Evolutionary conservation across 2,113 vertebrate species (phyloP), one percentile per base, ranked within the genome.

Genomic region (Fregata magnificens): DNA sequence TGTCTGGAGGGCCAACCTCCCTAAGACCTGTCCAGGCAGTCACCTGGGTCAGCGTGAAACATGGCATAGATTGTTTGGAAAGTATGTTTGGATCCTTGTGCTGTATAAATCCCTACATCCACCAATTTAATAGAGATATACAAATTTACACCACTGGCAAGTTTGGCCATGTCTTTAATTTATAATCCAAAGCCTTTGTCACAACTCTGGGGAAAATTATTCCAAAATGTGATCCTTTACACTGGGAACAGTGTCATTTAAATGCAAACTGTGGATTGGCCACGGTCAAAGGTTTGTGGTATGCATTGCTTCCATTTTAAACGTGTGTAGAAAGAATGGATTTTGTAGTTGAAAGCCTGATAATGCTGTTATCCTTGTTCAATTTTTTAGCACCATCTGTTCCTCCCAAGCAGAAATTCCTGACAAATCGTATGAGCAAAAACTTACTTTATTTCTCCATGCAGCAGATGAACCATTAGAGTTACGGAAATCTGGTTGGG

Each of bases 401-500:
- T 98, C 98, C 97, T 98, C 91, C 59, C 62, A 95, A 98, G 97
- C 95, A 95, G 96, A 96, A 98, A 97, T 98, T 96, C 95, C 95
- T 98, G 97, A 97, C 95, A 98, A 97, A 98, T 95, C 88, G 50
- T 77, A 65, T 73, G 74, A 97, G 93, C 90, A 94, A 97, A 98
- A 97, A 91, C 95, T 98, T 97, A 62, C 70, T 95, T 98, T 95
- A 95, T 98, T 97, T 98, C 97, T 97, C 70, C 72, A 49, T 97
- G 95, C 94, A 97, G 91, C 91, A 93, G 93, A 97, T 14, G 32
- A 92, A 95, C 63, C 50, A 77, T 93, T 95, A 97, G 85, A 97
- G 95, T 97, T 97, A 98, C 21, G 44, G 91, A 98, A 97, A 98
- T 98, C 98, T 98, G 98, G 88, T 98, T 97, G 96, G 98, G 92